phyloP scores from a whole-genome alignment of 2,797 vertebrate species.

The Hippoglossus hippoglossus region DNA sequence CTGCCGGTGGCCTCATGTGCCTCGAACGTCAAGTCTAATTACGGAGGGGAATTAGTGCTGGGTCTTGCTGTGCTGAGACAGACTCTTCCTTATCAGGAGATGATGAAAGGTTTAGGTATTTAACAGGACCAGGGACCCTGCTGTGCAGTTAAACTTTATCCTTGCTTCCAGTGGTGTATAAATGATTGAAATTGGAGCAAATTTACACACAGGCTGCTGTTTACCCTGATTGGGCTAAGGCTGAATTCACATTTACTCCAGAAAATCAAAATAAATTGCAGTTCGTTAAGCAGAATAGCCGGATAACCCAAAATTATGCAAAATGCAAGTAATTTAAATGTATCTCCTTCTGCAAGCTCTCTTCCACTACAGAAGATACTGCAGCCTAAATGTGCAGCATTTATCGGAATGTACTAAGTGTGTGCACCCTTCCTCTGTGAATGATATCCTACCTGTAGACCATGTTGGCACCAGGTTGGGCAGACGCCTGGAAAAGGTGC shows the following conservation, averaged over 20 bases:
- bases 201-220: constrained; percentile 27
- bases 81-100: constrained; percentile 49
- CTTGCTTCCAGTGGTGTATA: constrained; percentile 36
- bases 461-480: constrained; percentile 55
- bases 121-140: constrained; percentile 39
- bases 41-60: constrained; percentile 45
- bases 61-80: constrained; percentile 31
- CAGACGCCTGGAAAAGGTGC: constrained; percentile 44
- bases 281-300: neutral
- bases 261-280: neutral
- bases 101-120: constrained; percentile 57
- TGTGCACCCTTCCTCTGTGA: constrained; percentile 8
- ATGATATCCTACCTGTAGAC: constrained; percentile 74
- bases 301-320: neutral
- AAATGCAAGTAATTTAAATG: neutral
- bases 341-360: neutral
- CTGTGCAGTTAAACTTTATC: constrained; percentile 58
- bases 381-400: neutral
- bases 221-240: neutral
- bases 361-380: neutral
- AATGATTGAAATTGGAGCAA: constrained; percentile 31
- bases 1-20: constrained; percentile 29
- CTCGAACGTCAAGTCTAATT: constrained; percentile 49
- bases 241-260: constrained; percentile 4
- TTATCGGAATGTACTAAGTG: neutral